These are phyloP conservation scores for Falco cherrug DNA, from an alignment of 2,797 vertebrate species.

Conservation along the genomic window DNA sequence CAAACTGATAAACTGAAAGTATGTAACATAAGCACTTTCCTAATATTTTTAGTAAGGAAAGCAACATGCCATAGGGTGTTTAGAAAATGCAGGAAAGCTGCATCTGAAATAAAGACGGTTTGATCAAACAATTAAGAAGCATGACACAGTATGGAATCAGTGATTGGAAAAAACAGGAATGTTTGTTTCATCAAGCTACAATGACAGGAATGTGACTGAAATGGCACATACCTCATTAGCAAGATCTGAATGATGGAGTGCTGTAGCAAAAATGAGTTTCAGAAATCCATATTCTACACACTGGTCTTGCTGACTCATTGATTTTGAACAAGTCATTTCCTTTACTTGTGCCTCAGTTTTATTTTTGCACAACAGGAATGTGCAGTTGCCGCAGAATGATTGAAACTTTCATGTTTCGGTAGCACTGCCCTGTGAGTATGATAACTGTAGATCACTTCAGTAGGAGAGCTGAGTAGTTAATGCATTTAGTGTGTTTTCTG, in stretches of 20 bases:
- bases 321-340: conserved; percentile 20
- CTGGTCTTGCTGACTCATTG: neutral
- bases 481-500: neutral
- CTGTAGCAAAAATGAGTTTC: neutral
- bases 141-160: neutral
- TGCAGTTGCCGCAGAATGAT: conserved; percentile 7
- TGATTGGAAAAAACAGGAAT: neutral
- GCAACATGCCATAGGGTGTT: neutral
- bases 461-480: neutral
- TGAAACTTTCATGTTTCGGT: conserved; percentile 22
- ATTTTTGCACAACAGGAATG: conserved; percentile 47
- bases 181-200: neutral
- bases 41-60: neutral
- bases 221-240: neutral
- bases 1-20: neutral
- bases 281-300: neutral
- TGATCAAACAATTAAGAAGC: neutral
- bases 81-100: neutral
- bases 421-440: neutral
- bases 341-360: conserved; percentile 40
- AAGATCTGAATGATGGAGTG: neutral
- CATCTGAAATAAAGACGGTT: neutral
- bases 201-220: neutral
- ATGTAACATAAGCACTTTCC: neutral
- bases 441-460: neutral